Evolutionary conservation across 2,888 invertebrate species (phyloP), one percentile per base, ranked within the genome.

Genomic region (Parelbella ahira): DNA sequence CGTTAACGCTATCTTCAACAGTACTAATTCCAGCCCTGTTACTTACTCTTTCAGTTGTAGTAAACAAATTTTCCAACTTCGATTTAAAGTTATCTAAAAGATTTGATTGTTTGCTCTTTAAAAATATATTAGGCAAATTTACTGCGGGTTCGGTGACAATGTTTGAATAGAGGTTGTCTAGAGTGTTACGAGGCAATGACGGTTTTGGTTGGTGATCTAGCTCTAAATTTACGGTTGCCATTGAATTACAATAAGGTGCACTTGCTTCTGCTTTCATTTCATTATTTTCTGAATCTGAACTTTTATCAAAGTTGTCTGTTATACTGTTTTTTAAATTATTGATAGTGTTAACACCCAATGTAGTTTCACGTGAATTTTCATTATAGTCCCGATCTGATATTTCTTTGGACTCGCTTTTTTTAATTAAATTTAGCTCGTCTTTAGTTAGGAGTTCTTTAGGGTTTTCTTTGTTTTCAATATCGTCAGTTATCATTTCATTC

Each of bases 181-280:
- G 2, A 5, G 3, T 8, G 8, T 27, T 8, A 12, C 9, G 20
- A 1, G 13, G 5, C 6, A 7, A 19, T 25, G 32, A 9, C 1
- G 7, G 7, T 1, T 29, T 18, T 7, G 13, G 7, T 7, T 23
- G 10, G n/a, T n/a, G n/a, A 18, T 6, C 8, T 10, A 9, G 20
- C 4, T 21, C 33, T 8, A 19, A 9, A 7, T 12, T 27, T 19
- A 19, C 3, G 11, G 6, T 6, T 37, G 6, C 8, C 2, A 10
- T 3, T 6, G 7, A 10, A 1, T 29, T 34, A 44, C 53, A 24
- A 54, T 60, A 7, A 53, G 63, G 49, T 42, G 68, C 62, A 54
- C 78, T 81, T 1, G 73, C 69, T 50, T 66, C 62, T 1, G 53
- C 53, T 33, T 49, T 48, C 57, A 72, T 61, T 50, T 78, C 77